phyloP scores from a whole-genome alignment of 2,888 invertebrate genomes.

The Nomada goodeniana region DNA sequence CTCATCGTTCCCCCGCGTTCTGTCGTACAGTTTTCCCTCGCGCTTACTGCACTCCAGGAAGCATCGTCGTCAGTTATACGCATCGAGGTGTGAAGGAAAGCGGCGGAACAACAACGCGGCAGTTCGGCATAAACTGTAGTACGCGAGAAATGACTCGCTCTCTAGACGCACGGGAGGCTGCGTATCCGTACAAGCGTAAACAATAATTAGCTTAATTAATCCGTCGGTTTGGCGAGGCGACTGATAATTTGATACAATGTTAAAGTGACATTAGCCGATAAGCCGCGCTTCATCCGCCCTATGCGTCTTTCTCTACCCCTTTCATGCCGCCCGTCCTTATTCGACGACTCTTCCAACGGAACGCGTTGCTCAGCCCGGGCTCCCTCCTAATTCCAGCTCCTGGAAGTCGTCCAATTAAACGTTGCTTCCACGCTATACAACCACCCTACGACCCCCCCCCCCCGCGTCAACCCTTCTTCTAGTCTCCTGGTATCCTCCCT shows the following conservation, averaged over 20 bases:
- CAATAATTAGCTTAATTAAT: constrained; percentile 80
- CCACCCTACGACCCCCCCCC: constrained; percentile 19
- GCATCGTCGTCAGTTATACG: constrained; percentile 28
- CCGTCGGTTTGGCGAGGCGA: constrained; percentile 70
- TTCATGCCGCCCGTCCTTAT: constrained; percentile 34
- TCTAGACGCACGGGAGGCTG: constrained; percentile 22
- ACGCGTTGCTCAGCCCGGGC: constrained; percentile 57
- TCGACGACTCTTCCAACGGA: constrained; percentile 45
- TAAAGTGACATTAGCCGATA: constrained; percentile 75
- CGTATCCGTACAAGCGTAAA: constrained; percentile 69
- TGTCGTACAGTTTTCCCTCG: background rate
- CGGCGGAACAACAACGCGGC: constrained; percentile 44
- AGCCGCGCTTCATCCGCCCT: constrained; percentile 54
- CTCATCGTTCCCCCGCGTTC: background rate
- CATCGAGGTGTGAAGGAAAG: constrained; percentile 55
- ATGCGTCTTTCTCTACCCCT: constrained; percentile 25
- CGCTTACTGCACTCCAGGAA: constrained; percentile 27
- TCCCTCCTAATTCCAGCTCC: constrained; percentile 67
- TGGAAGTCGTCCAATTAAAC: constrained; percentile 78
- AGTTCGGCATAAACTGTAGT: constrained; percentile 54
- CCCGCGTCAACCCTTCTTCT: background rate
- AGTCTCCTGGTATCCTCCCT: background rate
- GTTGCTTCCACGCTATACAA: constrained; percentile 63
- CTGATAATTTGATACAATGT: constrained; percentile 75
- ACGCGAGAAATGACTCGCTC: constrained; percentile 65